phyloP scores from a whole-genome alignment of 1,140 invertebrate genomes.

The Thalassaphorura encarpata region DNA sequence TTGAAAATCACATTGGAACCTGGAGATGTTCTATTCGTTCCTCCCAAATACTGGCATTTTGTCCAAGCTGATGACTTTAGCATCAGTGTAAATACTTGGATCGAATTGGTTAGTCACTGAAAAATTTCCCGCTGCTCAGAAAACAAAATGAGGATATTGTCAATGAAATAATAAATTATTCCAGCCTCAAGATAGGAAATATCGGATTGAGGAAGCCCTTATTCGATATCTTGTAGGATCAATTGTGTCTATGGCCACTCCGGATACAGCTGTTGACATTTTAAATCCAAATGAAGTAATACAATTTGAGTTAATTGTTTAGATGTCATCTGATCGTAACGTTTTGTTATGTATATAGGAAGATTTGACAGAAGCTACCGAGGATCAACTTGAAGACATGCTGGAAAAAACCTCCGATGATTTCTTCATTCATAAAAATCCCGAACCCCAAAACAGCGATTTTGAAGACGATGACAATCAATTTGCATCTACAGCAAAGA shows the following conservation, averaged over 20 bases:
- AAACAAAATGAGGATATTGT: background rate
- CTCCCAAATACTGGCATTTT: constrained; percentile 92
- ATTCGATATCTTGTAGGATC: constrained; percentile 28
- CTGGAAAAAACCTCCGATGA: background rate
- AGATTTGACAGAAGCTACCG: constrained; percentile 20
- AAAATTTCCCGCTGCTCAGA: background rate
- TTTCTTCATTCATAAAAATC: background rate
- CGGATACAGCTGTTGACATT: constrained; percentile 14
- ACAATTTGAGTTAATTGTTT: background rate
- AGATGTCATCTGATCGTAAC: background rate
- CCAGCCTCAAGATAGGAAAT: constrained; percentile 28
- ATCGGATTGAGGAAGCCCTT: constrained; percentile 34
- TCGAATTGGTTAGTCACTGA: constrained; percentile 52
- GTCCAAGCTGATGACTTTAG: constrained; percentile 65
- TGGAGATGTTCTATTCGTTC: constrained; percentile 79
- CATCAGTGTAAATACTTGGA: constrained; percentile 80
- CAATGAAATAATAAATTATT: constrained; percentile 4
- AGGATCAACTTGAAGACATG: constrained; percentile 15
- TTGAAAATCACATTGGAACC: constrained; percentile 57
- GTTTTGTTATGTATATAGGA: constrained; percentile 17
- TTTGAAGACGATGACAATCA: background rate
- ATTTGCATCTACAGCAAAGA: background rate
- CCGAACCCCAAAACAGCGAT: background rate
- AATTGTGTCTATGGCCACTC: constrained; percentile 12
- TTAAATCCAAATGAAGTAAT: constrained; percentile 33